Evolutionary conservation across 2,113 vertebrate genomes (phyloP).

Genomic region (Macroglossus sobrinus): DNA sequence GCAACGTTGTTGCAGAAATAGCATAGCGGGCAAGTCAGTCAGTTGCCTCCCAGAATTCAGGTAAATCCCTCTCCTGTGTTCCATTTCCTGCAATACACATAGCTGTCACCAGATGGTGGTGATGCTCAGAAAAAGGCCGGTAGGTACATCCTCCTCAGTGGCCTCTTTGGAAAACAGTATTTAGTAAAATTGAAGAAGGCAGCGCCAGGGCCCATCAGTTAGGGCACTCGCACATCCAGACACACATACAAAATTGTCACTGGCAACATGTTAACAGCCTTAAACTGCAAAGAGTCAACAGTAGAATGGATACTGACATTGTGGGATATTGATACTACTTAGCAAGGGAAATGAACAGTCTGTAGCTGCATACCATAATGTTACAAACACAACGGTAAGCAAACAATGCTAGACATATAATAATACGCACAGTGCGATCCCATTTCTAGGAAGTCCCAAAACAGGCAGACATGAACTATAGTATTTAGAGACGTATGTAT

Average conservation of each 20-base stretch:
- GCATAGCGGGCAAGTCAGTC: not conserved
- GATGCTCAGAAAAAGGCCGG: not conserved
- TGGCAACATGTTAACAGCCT: not conserved
- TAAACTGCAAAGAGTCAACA: not conserved
- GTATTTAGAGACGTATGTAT: not conserved
- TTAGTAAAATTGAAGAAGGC: not conserved
- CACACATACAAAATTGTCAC: not conserved
- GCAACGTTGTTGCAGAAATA: not conserved
- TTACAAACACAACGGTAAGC: not conserved
- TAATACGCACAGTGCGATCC: not conserved
- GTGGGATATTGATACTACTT: not conserved
- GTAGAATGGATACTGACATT: not conserved
- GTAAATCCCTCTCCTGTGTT: not conserved
- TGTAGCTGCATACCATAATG: not conserved
- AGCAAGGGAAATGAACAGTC: not conserved
- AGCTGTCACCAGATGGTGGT: conserved; percentile 41
- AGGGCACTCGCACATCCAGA: not conserved
- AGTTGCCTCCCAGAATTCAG: not conserved
- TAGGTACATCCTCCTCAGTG: not conserved
- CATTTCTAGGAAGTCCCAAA: not conserved
- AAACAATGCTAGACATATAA: not conserved
- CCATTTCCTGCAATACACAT: not conserved
- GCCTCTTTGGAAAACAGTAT: not conserved
- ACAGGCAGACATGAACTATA: not conserved
- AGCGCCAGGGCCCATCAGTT: not conserved